phyloP scores from a whole-genome alignment of 1,140 invertebrate species.

The Bombus pyrosoma region DNA sequence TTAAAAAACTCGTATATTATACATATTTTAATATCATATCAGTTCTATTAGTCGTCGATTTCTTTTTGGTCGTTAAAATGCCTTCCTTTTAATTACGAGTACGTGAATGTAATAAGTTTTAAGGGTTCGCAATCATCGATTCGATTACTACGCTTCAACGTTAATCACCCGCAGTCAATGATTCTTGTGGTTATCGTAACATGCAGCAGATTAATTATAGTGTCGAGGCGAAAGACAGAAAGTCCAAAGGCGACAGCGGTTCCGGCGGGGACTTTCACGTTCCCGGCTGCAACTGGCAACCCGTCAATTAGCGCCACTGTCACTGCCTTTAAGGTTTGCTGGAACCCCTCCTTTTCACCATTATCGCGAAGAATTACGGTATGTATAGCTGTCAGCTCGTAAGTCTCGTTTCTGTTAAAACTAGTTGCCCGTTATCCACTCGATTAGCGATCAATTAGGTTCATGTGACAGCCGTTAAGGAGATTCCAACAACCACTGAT shows the following conservation, averaged over 20 bases:
- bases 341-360: conserved; percentile 46
- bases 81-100: conserved; percentile 2
- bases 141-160: conserved; percentile 43
- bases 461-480: conserved; percentile 38
- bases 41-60: not conserved
- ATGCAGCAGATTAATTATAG: conserved; percentile 66
- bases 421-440: conserved; percentile 43
- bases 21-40: not conserved
- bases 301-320: conserved; percentile 69
- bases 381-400: conserved; percentile 46
- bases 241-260: conserved; percentile 64
- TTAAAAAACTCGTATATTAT: not conserved
- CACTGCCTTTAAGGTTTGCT: conserved; percentile 60
- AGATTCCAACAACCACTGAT: conserved; percentile 33
- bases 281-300: conserved; percentile 58
- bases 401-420: conserved; percentile 46
- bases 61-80: not conserved
- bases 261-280: conserved; percentile 63
- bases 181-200: conserved; percentile 54
- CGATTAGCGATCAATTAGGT: conserved; percentile 67
- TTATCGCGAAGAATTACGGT: conserved; percentile 63
- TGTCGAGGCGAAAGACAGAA: conserved; percentile 63
- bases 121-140: not conserved
- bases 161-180: conserved; percentile 52
- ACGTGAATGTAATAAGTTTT: not conserved